Evolutionary conservation across 2,888 invertebrate species (phyloP).

Genomic region (Strigamia maritima): DNA sequence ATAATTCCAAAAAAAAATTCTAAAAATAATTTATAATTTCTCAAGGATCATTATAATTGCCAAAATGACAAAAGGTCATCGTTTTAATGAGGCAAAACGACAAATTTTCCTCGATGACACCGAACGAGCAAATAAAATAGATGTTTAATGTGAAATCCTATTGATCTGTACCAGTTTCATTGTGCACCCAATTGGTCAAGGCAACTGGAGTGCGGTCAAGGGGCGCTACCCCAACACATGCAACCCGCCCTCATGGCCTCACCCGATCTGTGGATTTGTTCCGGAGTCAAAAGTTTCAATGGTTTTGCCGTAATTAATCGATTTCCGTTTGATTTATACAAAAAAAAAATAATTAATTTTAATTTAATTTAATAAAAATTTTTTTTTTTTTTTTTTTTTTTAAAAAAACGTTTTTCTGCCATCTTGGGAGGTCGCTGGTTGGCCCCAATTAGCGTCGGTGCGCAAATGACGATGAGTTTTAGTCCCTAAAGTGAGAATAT

Average conservation of each 20-base stretch:
- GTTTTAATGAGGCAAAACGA: neutral
- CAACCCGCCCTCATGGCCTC: neutral
- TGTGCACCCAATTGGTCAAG: neutral
- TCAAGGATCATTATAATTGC: neutral
- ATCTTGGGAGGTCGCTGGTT: neutral
- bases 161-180: neutral
- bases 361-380: neutral
- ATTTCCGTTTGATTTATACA: neutral
- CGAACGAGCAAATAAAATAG: neutral
- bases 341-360: too few species aligned
- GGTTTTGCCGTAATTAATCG: neutral
- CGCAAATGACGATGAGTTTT: neutral
- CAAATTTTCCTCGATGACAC: neutral
- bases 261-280: neutral
- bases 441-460: neutral
- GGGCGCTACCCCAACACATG: neutral
- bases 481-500: neutral
- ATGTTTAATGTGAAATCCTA: neutral
- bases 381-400: too few species aligned
- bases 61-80: neutral
- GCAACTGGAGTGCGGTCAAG: neutral
- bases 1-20: too few species aligned
- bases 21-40: neutral
- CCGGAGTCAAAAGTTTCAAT: neutral
- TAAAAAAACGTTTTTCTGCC: neutral